Base-by-base conservation (phyloP, 2,113 vertebrate genomes). In the Brienomyrus longianalis region DNA sequence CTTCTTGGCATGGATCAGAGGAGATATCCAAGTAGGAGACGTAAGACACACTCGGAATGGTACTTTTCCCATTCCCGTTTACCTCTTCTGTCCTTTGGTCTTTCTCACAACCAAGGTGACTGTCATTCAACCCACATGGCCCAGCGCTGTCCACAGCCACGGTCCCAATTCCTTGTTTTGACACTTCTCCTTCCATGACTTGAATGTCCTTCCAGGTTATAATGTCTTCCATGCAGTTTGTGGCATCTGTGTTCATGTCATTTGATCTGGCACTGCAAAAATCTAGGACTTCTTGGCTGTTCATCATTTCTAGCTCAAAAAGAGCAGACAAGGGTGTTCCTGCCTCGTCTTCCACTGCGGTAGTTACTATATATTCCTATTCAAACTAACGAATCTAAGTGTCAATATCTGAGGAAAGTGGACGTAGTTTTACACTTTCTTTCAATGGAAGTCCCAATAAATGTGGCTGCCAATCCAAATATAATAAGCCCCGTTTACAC, bases 261-360 rank as follows among this genome's bases (percentile, higher is more conserved):
- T 95, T 95, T 50, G 93, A 93, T 90, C 95, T 96, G 56, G 94
- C 93, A 95, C 95, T 95, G 93, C 96, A 95, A 92, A 95, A 90
- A 94, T 96, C 96, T 93, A 95, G 80, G 92, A 94, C 89, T 94
- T 95, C 94, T 90, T 96, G 93, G 91, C 95, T 94, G 94, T 96
- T 96, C 96, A 96, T 96, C 95, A 96, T 96, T 90, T 95, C 96
- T 91, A 94, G 89, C 91, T 56, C 90, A 90, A 92, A 56, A 90
- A 90, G 87, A 89, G 90, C 91, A 93, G 90, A 90, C 91, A 92
- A 91, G 66, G 66, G 45, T 70, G 59, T 74, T 48, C 39, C 39
- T 84, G 15, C 31, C 17, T 35, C 15, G 21, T 35, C 15, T 89
- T 35, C 43, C 39, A 59, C 9, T 59, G 45, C 52, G 13, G 21